Base-by-base conservation (phyloP, 2,888 invertebrate species). In the Elmis aenea region DNA sequence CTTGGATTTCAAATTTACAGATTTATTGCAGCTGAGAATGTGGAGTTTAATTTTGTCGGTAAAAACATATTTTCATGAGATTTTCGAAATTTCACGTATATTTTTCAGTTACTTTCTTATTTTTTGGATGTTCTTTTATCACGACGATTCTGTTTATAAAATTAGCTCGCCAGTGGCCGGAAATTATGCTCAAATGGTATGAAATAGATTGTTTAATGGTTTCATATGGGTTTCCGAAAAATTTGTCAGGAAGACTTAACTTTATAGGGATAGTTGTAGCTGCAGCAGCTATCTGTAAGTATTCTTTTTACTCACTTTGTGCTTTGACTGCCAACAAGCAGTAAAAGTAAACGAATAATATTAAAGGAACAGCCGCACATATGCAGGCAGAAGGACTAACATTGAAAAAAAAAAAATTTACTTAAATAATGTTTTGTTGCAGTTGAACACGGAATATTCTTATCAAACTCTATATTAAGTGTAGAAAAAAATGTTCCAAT, bases 51-150 rank as follows among this genome's bases (percentile, higher is more conserved):
- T 3, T 11, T 18, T 15, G 28, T 38, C 25, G 34, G 39, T 39
- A 39, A 2, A 14, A 4, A 5, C 24, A 6, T 10, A 24, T 24
- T 11, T 9, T 9, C 5, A 10, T 25, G n/a, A 8, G 1, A 2
- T 13, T 26, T 26, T 3, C n/a, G 13, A 12, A 13, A 14, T 15
- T 5, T 8, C 20, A 30, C 24, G 8, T 8, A n/a, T n/a, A n/a
- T 32, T 13, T 33, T 55, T 16, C 48, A 69, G 70, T 65, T 3
- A 64, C 62, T 34, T 50, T 72, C 2, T 62, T 78, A 42, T 81
- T 81, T 59, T 78, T 75, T 40, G 68, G 66, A 0, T 75, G 76
- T 29, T 71, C 73, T 0, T 49, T 76, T 1, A 42, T 75, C 1
- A 74, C 77, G 0, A 59, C 73, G 2, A 24, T 75, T 1, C 51